Evolutionary conservation across 2,888 invertebrate genomes (phyloP), one percentile per base, ranked within the genome.

Genomic region (Caenorhabditis sp.): DNA sequence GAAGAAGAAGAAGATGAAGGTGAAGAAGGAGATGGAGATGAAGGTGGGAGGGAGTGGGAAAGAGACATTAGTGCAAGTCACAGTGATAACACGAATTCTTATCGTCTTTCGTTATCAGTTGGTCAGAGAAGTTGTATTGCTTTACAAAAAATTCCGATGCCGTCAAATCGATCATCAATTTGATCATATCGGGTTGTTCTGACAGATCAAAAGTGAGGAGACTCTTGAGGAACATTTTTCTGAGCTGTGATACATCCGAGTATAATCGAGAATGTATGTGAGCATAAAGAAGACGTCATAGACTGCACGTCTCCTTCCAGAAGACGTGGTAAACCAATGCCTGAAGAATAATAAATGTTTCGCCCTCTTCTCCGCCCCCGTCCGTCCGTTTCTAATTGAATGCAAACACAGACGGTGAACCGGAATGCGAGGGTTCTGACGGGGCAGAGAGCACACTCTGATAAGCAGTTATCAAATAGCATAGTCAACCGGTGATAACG

Each of bases 401-500:
- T 70, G 59, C 70, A 70, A 70, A 70, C 70, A 70, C 35, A 17
- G 59, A 37, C 3, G 26, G 32, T 8, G 22, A 22, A 32, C 17
- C 1, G 15, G 20, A 45, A 45, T 45, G 15, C n/a, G 5, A n/a
- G 8, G 27, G 45, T n/a, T n/a, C n/a, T n/a, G n/a, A n/a, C n/a
- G n/a, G n/a, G 45, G 41, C 39, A 55, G 26, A 48, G 46, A 71
- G 48, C 61, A 71, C 68, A 59, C 43, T 41, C n/a, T 50, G 56
- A 56, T 65, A 55, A 65, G 15, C 26, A 48, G 27, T 48, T 46
- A 55, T 53, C 48, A 50, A 20, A 26, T 48, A 66, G 66, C 56
- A 66, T 66, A 66, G 52, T 68, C 58, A 68, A 58, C 20, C 13
- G 45, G 50, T 52, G 68, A 68, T 68, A 68, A 68, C 41, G 58